phyloP scores from a whole-genome alignment of 2,797 vertebrate genomes.

The Cheracebus regulus region DNA sequence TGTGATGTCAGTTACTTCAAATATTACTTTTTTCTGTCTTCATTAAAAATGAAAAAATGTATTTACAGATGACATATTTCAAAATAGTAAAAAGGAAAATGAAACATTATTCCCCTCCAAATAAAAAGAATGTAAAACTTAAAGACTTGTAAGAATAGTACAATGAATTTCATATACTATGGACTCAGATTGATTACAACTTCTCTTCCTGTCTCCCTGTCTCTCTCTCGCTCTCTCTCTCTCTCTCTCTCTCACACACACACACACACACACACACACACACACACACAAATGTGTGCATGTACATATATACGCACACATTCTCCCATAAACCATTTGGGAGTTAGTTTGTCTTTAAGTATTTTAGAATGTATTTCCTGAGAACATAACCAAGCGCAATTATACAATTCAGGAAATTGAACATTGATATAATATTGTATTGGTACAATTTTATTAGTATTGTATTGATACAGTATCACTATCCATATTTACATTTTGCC shows the following conservation, averaged over 20 bases:
- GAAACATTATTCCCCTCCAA: not conserved
- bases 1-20: not conserved
- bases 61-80: not conserved
- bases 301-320: not conserved
- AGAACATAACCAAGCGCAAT: not conserved
- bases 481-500: not conserved
- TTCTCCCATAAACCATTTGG: not conserved
- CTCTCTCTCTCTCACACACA: not conserved
- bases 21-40: not conserved
- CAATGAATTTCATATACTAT: not conserved
- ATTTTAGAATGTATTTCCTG: not conserved
- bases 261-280: not conserved
- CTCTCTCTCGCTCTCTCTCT: not conserved
- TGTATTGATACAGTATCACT: not conserved
- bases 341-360: constrained; percentile 22
- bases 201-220: not conserved
- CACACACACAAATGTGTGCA: not conserved
- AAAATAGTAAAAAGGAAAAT: constrained; percentile 2
- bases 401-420: not conserved
- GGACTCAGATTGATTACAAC: not conserved
- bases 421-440: not conserved
- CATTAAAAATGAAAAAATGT: not conserved
- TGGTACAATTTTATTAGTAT: fast-evolving
- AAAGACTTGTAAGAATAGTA: not conserved
- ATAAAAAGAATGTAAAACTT: constrained; percentile 3